phyloP scores from a whole-genome alignment of 2,113 vertebrate genomes.

The Eptatretus burgeri region DNA sequence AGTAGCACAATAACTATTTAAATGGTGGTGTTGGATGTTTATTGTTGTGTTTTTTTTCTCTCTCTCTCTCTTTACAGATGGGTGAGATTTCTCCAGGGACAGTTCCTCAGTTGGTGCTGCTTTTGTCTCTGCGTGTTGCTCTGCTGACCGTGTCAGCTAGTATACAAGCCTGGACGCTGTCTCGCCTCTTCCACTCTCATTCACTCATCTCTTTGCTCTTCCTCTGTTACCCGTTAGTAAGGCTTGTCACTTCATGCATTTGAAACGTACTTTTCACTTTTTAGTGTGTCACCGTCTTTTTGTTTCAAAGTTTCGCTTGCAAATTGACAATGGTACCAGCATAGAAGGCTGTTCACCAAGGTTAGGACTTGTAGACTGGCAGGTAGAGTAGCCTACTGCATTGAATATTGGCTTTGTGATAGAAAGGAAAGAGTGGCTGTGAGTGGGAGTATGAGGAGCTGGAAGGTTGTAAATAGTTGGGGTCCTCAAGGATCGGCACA shows the following conservation, averaged over 20 bases:
- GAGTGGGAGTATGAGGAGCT: too few relatives aligned
- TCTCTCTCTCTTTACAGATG: conserved; percentile 52
- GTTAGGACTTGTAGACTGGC: too few relatives aligned
- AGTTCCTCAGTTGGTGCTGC: too few relatives aligned
- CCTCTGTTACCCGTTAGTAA: conserved; percentile 89
- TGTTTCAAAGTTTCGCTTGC: neutral
- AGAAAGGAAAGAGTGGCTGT: too few relatives aligned
- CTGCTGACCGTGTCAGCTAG: conserved; percentile 73
- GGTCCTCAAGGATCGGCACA: too few relatives aligned
- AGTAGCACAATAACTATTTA: neutral
- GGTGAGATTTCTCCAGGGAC: conserved; percentile 17
- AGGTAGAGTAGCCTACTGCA: too few relatives aligned
- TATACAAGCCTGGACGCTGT: conserved; percentile 83
- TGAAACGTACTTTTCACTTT: neutral
- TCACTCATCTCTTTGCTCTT: conserved; percentile 93
- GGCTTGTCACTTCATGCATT: neutral
- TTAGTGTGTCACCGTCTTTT: neutral
- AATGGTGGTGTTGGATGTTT: neutral
- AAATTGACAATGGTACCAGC: too few relatives aligned
- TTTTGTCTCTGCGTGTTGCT: conserved; percentile 26
- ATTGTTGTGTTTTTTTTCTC: conserved; percentile 16
- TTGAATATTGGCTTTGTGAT: too few relatives aligned
- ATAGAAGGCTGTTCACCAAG: too few relatives aligned
- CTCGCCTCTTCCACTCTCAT: conserved; percentile 70
- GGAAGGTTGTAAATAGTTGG: too few relatives aligned